A percentile compares a stretch with the other conserved stretches of the same genome.
These are phyloP conservation scores for Cryptophagus acutangulus DNA, from an alignment of 2,888 invertebrate genomes.

Conservation along the genomic window DNA sequence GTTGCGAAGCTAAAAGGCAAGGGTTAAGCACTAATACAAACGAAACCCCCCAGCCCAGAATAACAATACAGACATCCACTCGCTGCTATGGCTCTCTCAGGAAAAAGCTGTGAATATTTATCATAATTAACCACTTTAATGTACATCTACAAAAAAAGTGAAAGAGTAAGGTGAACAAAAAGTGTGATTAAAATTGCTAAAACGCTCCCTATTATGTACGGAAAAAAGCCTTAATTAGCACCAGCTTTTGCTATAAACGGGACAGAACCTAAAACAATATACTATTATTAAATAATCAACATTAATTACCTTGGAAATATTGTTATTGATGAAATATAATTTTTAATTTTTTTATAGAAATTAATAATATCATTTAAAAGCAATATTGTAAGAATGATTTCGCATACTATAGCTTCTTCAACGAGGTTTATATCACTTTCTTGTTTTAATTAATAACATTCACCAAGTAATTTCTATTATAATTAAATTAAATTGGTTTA, in stretches of 20 bases:
- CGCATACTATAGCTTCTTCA: too few species aligned
- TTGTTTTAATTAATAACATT: constrained; percentile 32
- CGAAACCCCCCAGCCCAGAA: constrained; percentile 46
- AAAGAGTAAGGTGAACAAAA: constrained; percentile 39
- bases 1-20: constrained; percentile 47
- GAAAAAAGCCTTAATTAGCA: constrained; percentile 32
- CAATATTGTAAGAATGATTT: too few species aligned
- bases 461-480: constrained; percentile 28
- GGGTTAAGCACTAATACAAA: constrained; percentile 50
- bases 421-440: constrained; percentile 31
- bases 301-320: constrained; percentile 3
- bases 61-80: constrained; percentile 49
- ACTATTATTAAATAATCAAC: too few species aligned
- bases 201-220: constrained; percentile 36
- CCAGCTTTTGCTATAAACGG: too few species aligned
- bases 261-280: too few species aligned
- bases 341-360: neutral
- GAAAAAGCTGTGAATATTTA: constrained; percentile 51
- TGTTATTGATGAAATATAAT: neutral
- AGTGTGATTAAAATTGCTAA: constrained; percentile 44
- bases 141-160: constrained; percentile 36
- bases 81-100: constrained; percentile 48
- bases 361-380: too few species aligned
- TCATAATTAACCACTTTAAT: constrained; percentile 52
- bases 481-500: constrained; percentile 33